Evolutionary conservation across 2,113 vertebrate species (phyloP), one percentile per base, ranked within the genome.

Genomic region (human (Homo sapiens)): DNA sequence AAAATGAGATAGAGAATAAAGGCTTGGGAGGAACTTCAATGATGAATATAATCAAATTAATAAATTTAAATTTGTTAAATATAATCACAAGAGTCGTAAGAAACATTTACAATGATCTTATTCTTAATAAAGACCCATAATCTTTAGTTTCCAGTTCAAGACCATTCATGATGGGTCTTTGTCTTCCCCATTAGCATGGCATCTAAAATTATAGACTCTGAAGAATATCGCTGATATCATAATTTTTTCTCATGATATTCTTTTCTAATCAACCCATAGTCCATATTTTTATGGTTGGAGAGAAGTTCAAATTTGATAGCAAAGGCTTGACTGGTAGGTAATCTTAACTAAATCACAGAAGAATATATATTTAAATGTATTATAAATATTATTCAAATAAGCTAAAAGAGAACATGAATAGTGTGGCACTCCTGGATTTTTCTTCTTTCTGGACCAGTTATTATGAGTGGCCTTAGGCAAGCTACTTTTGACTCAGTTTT

Each of bases 371-470:
- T 52, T 94, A 68, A 83, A 73, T 91, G 32, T 68, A 55, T 87
- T 90, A n/a, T 82, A 87, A 55, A 76, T 92, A 59, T 72, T 81
- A 91, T 57, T 78, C 45, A 90, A 96, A 97, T 94, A 84, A 97
- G 55, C 30, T 55, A 43, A 35, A 96, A 93, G 72, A 93, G 70
- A 66, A 38, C 61, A 64, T 73, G n/a, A 83, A 88, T 73, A 68
- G 38, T 88, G 8, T 66, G 27, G 57, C 45, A 72, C 11, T 43
- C 18, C 45, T 68, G 87, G 30, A 32, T 72, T 89, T 94, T 85
- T 70, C 61, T 75, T 48, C 75, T 43, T 75, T 79, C 52, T 70
- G 57, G 17, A 92, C 11, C 78, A 92, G 43, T 93, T 93, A 89
- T 88, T 93, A 82, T 45, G 20, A 91, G 66, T 55, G 30, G 85